These are phyloP conservation scores for Cavia porcellus DNA, from an alignment of 2,113 vertebrate species.

Conservation along the genomic window DNA sequence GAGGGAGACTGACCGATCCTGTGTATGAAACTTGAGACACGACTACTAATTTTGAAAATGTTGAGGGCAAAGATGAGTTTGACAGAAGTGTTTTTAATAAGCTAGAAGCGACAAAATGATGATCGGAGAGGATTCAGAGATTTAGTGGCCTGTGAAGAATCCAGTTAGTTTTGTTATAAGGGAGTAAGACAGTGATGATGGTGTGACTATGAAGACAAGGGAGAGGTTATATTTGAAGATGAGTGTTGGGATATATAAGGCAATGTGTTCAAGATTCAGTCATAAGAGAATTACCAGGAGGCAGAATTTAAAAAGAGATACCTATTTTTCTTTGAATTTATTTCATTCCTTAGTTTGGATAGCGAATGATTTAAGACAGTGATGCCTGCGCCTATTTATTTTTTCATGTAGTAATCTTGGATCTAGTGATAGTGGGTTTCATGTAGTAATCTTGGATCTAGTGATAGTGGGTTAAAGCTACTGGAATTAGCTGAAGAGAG, in stretches of 20 bases:
- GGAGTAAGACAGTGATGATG: neutral
- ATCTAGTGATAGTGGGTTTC: neutral
- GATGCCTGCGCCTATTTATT: neutral
- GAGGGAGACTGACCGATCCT: neutral
- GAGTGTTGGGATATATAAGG: neutral
- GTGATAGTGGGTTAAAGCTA: neutral
- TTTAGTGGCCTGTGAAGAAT: neutral
- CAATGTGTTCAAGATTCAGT: neutral
- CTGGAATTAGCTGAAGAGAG: neutral
- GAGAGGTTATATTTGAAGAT: neutral
- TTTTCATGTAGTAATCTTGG: neutral
- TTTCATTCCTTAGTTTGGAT: neutral
- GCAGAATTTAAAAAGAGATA: conserved; percentile 22
- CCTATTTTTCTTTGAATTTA: neutral
- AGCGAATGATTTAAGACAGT: neutral
- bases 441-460: neutral
- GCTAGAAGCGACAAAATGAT: neutral
- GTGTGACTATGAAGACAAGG: neutral
- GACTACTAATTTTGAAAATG: neutral
- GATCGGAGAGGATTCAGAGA: neutral
- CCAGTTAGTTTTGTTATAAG: neutral
- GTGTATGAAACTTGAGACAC: neutral
- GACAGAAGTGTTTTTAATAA: neutral
- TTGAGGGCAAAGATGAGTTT: neutral
- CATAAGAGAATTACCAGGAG: neutral